phyloP scores from a whole-genome alignment of 2,113 vertebrate genomes.

The Loxodonta africana region DNA sequence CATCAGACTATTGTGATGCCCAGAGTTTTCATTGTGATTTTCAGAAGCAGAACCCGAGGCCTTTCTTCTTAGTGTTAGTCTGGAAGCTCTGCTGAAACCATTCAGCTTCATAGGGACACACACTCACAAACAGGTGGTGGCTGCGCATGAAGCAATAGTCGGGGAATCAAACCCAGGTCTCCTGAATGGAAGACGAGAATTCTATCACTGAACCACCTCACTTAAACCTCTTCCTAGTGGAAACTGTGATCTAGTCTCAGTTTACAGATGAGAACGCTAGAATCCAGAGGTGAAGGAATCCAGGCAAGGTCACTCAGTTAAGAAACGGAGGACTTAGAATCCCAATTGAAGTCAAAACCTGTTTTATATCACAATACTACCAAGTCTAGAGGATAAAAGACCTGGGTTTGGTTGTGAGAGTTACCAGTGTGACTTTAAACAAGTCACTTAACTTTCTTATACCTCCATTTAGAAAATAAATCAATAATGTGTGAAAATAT shows the following conservation, averaged over 20 bases:
- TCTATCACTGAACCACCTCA: too few species aligned
- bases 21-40: too few species aligned
- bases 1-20: too few species aligned
- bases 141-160: too few species aligned
- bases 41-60: too few species aligned
- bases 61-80: too few species aligned
- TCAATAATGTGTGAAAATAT: conserved; percentile 4
- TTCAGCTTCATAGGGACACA: too few species aligned
- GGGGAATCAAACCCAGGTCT: too few species aligned
- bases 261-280: conserved; percentile 1
- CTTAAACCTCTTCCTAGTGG: background rate
- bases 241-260: background rate
- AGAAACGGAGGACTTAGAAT: background rate
- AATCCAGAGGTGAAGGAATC: background rate
- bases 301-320: background rate
- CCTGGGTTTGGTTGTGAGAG: conserved; percentile 14
- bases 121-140: too few species aligned
- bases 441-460: conserved; percentile 8
- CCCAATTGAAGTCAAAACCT: conserved; percentile 41
- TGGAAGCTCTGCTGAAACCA: too few species aligned
- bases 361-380: conserved; percentile 6
- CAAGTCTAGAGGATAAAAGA: background rate
- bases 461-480: conserved; percentile 45
- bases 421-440: conserved; percentile 15
- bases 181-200: too few species aligned